These are phyloP conservation scores for Epinephelus moara DNA, from an alignment of 2,113 vertebrate species.

Conservation along the genomic window DNA sequence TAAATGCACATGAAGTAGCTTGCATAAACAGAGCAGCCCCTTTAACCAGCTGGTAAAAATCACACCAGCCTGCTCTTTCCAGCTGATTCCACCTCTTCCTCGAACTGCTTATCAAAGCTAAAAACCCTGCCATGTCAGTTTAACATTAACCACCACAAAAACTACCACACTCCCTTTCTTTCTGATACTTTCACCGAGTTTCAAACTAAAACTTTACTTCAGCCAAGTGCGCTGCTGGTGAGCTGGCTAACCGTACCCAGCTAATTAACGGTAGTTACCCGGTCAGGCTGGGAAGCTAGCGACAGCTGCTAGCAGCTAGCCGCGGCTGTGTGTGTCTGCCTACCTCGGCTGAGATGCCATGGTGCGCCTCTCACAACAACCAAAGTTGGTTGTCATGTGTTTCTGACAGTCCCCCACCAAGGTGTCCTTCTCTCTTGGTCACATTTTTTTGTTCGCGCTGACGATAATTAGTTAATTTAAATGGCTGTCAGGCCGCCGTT, in stretches of 20 bases:
- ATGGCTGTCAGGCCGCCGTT: constrained; percentile 52
- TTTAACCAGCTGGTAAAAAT: constrained; percentile 46
- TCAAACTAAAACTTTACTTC: not conserved
- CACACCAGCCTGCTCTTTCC: constrained; percentile 60
- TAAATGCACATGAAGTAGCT: not conserved
- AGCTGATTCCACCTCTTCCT: constrained; percentile 77
- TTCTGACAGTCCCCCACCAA: constrained; percentile 59
- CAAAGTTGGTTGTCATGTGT: constrained; percentile 79
- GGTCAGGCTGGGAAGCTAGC: constrained; percentile 37
- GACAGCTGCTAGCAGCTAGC: constrained; percentile 63
- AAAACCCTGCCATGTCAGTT: constrained; percentile 10
- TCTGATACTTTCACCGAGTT: constrained; percentile 2
- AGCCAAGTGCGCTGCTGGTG: not conserved
- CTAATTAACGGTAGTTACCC: constrained; percentile 9
- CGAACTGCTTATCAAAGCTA: constrained; percentile 40
- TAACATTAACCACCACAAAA: not conserved
- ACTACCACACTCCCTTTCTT: no score
- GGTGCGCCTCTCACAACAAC: constrained; percentile 69
- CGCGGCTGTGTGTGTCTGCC: constrained; percentile 47
- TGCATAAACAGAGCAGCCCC: not conserved
- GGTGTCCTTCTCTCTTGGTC: constrained; percentile 48
- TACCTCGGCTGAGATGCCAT: constrained; percentile 86
- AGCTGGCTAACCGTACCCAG: not conserved
- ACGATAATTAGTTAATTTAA: constrained; percentile 16
- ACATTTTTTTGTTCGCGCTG: constrained; percentile 67